phyloP scores from a whole-genome alignment of 2,797 vertebrate genomes.

The Neoniphon sammara region DNA sequence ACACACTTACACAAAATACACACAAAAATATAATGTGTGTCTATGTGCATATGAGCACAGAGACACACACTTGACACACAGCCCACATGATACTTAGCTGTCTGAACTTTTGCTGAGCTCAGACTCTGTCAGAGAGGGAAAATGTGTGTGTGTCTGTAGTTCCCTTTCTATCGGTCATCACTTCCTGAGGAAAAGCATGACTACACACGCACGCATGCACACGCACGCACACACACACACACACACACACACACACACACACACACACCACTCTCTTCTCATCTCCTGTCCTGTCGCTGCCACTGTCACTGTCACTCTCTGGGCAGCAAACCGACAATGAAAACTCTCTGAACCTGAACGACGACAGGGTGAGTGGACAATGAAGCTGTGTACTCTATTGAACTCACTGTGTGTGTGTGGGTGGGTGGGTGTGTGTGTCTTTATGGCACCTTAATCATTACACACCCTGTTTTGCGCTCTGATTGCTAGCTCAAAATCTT shows the following conservation, averaged over 20 bases:
- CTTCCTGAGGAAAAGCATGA: conserved; percentile 81
- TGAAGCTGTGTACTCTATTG: not conserved
- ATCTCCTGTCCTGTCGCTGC: conserved; percentile 32
- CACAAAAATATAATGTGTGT: conserved; percentile 8
- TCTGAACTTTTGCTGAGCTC: conserved; percentile 84
- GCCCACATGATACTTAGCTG: conserved; percentile 83
- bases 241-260: conserved; percentile 22
- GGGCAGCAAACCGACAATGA: conserved; percentile 41
- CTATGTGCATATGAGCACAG: conserved; percentile 9
- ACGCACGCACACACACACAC: too few species aligned
- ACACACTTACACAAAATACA: not conserved
- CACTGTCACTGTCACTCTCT: conserved; percentile 53
- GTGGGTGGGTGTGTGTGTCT: not conserved
- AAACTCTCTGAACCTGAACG: conserved; percentile 19
- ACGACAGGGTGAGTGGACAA: conserved; percentile 67
- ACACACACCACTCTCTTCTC: conserved; percentile 25
- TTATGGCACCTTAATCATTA: too few species aligned
- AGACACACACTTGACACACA: conserved; percentile 26
- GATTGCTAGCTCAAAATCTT: too few species aligned
- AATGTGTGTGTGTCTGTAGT: conserved; percentile 69
- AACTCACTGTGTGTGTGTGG: not conserved
- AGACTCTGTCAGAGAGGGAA: conserved; percentile 72
- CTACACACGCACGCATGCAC: conserved; percentile 39
- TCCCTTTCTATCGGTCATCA: conserved; percentile 81
- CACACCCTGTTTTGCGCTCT: too few species aligned